A percentile compares a stretch with the other conserved stretches of the same genome.
These are phyloP conservation scores for Protaetia brevitarsis DNA, from an alignment of 1,140 invertebrate genomes.

Conservation along the genomic window DNA sequence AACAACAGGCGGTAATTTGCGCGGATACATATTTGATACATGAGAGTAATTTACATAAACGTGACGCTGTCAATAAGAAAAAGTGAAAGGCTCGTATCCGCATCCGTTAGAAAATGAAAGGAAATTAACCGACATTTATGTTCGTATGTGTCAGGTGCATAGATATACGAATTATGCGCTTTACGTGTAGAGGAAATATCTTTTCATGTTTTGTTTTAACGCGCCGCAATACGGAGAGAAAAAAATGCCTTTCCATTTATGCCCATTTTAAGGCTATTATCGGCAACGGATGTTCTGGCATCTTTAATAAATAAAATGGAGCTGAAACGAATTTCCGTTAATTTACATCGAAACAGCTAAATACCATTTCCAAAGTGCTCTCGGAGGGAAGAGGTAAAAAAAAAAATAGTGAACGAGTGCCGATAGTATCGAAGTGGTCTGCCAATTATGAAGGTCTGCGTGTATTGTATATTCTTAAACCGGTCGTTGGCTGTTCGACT, in stretches of 20 bases:
- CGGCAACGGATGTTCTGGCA: constrained; percentile 7
- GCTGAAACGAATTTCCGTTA: constrained; percentile 16
- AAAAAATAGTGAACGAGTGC: background rate
- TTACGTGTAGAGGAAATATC: background rate
- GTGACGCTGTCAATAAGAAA: background rate
- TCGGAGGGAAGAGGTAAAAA: background rate
- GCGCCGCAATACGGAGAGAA: too few species aligned
- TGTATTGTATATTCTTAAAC: constrained; percentile 1
- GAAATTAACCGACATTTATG: background rate
- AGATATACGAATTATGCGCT: background rate
- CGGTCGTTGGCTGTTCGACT: background rate
- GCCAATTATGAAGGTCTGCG: constrained; percentile 2
- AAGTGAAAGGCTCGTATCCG: background rate
- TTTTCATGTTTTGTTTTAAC: background rate
- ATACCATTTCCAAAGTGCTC: background rate
- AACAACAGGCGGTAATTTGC: too few species aligned
- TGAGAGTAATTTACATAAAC: background rate
- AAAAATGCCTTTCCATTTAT: constrained; percentile 1
- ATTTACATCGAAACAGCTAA: background rate
- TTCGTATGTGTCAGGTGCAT: background rate
- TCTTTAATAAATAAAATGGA: constrained; percentile 14
- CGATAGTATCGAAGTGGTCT: constrained; percentile 8
- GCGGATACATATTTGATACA: background rate
- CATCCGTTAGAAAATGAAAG: background rate
- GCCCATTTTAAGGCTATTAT: constrained; percentile 7